These are phyloP conservation scores for Coracopsis vasa DNA, from an alignment of 2,113 vertebrate species.

Conservation along the genomic window DNA sequence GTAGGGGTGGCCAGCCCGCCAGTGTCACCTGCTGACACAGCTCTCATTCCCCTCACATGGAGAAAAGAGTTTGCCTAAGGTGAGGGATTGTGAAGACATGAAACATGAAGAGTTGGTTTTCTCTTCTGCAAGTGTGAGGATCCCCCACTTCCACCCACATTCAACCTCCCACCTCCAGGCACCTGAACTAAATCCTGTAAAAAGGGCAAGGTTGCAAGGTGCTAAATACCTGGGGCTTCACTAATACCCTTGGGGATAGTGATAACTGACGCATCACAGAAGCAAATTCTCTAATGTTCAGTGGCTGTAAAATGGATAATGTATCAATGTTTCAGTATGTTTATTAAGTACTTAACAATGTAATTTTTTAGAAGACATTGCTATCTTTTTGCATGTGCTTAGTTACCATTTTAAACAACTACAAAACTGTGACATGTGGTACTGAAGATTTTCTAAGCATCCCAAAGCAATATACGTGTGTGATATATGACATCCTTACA, in stretches of 20 bases:
- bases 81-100: not conserved
- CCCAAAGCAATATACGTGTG: constrained; percentile 54
- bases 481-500: constrained; percentile 53
- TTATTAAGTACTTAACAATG: constrained; percentile 40
- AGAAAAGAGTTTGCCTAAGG: not conserved
- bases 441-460: constrained; percentile 58
- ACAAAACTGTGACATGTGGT: constrained; percentile 66
- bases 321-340: not conserved
- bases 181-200: not conserved
- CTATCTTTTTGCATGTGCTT: constrained; percentile 41
- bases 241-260: not conserved
- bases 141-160: not conserved
- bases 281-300: constrained; percentile 6
- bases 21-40: not conserved
- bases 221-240: not conserved
- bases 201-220: constrained; percentile 4
- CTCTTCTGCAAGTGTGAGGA: not conserved
- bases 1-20: not conserved
- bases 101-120: not conserved
- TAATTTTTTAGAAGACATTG: constrained; percentile 12
- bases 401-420: constrained; percentile 55
- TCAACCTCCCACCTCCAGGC: not conserved
- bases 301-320: constrained; percentile 7
- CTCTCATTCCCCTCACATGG: accelerated
- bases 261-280: not conserved